Evolutionary conservation across 2,888 invertebrate genomes (phyloP).

Genomic region (Pseudococcus longispinus): DNA sequence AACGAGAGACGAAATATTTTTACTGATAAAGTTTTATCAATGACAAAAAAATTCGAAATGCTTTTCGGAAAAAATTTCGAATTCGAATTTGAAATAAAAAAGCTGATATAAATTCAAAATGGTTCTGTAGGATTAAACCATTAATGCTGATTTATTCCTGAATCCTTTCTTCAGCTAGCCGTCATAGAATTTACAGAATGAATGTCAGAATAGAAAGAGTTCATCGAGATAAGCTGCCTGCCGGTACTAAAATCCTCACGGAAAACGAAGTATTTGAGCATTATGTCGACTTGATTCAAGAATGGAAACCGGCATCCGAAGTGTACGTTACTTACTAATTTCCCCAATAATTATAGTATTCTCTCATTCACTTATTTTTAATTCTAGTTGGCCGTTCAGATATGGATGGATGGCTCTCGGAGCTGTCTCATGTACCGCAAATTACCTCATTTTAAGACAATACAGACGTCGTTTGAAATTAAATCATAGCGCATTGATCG

Average conservation of each 20-base stretch:
- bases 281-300: slow-evolving; percentile 68
- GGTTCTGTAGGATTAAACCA: background rate
- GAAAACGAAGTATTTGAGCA: slow-evolving; percentile 69
- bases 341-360: background rate
- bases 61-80: background rate
- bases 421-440: background rate
- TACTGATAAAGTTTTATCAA: background rate
- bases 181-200: background rate
- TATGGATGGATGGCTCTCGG: slow-evolving; percentile 22
- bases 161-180: background rate
- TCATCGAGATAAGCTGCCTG: slow-evolving; percentile 65
- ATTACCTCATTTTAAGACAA: slow-evolving; percentile 67
- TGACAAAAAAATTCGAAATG: background rate
- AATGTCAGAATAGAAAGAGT: slow-evolving; percentile 47
- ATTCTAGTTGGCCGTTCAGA: slow-evolving; percentile 48
- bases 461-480: slow-evolving; percentile 71
- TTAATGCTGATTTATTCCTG: no score
- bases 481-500: slow-evolving; percentile 66
- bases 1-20: background rate
- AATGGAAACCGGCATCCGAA: slow-evolving; percentile 70
- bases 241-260: slow-evolving; percentile 69
- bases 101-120: background rate
- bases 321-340: slow-evolving; percentile 66
- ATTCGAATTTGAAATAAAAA: background rate
- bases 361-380: background rate